These are phyloP conservation scores for Coryphaenoides rupestris DNA, from an alignment of 2,113 vertebrate genomes.

Conservation along the genomic window DNA sequence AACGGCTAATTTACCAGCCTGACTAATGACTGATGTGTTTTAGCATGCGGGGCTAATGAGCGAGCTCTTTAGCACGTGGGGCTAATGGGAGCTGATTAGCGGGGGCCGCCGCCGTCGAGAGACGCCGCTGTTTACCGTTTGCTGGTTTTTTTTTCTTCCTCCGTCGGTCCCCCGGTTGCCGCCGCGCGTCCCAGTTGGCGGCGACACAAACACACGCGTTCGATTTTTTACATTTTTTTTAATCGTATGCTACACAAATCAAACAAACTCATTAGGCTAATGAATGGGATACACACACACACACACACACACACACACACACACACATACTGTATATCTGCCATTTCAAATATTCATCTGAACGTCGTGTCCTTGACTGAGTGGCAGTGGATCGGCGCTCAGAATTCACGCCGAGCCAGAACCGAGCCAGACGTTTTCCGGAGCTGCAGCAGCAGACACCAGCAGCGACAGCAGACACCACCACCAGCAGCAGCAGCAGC, in stretches of 20 bases:
- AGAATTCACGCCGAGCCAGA: neutral
- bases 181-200: neutral
- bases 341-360: no score
- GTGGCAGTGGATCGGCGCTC: neutral
- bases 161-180: slow-evolving; percentile 33
- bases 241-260: neutral
- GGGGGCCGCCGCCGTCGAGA: slow-evolving; percentile 53
- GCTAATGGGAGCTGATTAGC: slow-evolving; percentile 60
- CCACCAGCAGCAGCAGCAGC: no score
- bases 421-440: neutral
- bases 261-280: neutral
- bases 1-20: slow-evolving; percentile 59
- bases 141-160: no score
- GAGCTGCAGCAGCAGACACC: no score
- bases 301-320: neutral
- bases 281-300: neutral
- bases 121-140: slow-evolving; percentile 46
- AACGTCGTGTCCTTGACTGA: no score
- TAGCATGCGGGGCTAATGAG: slow-evolving; percentile 56
- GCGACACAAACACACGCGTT: slow-evolving; percentile 6
- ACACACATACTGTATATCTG: neutral
- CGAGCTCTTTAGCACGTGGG: slow-evolving; percentile 49
- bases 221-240: neutral
- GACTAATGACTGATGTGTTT: slow-evolving; percentile 63
- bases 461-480: no score